A percentile compares a stretch with the other conserved stretches of the same genome.
These are phyloP conservation scores for Cristatella mucedo DNA, from an alignment of 2,888 invertebrate species.

Conservation along the genomic window DNA sequence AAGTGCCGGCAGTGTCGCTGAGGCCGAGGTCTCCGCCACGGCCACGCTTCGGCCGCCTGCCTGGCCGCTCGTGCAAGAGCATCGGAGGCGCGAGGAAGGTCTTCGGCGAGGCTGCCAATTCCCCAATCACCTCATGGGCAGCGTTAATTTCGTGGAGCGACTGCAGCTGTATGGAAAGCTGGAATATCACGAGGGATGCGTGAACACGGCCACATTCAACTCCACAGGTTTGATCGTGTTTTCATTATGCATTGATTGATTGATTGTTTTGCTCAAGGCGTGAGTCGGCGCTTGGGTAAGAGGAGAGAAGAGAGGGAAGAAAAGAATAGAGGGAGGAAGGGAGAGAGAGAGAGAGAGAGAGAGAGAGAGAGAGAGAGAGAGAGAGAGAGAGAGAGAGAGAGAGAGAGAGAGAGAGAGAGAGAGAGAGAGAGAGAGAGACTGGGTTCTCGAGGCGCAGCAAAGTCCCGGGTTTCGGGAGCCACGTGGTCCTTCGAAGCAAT, in stretches of 20 bases:
- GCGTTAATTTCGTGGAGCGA: slow-evolving; percentile 63
- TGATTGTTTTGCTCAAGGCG: background rate
- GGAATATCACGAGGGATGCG: slow-evolving; percentile 68
- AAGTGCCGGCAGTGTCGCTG: slow-evolving; percentile 66
- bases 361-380: too few relatives aligned
- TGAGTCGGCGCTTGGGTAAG: too few relatives aligned
- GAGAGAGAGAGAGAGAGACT: too few relatives aligned
- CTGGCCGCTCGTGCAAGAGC: slow-evolving; percentile 52
- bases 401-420: too few relatives aligned
- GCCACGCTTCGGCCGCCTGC: slow-evolving; percentile 46
- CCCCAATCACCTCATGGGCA: slow-evolving; percentile 54
- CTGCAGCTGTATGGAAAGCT: slow-evolving; percentile 61
- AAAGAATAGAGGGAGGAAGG: too few relatives aligned
- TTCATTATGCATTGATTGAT: background rate
- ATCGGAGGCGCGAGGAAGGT: slow-evolving; percentile 34
- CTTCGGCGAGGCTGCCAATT: background rate
- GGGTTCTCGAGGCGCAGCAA: too few relatives aligned
- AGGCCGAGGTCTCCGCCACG: slow-evolving; percentile 43
- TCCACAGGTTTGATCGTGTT: slow-evolving; percentile 42
- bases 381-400: too few relatives aligned
- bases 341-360: too few relatives aligned
- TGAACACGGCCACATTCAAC: slow-evolving; percentile 80
- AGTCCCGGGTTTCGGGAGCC: too few relatives aligned
- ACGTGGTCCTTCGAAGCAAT: too few relatives aligned
- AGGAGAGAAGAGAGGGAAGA: too few relatives aligned